Conservation (phyloP, 2,797 vertebrate species). For the Micrastur ruficollis region DNA sequence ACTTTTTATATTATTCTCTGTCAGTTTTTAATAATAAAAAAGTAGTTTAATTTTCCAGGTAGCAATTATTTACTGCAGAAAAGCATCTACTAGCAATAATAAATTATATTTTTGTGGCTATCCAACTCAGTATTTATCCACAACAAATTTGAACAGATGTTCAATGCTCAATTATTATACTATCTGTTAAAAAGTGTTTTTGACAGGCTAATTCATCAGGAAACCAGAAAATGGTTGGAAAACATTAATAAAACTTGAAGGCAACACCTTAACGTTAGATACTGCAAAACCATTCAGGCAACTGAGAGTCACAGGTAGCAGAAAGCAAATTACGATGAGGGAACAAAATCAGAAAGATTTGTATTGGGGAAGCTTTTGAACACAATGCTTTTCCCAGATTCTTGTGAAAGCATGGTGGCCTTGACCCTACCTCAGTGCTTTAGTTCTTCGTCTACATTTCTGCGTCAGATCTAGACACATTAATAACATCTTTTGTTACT, state of each 20-base stretch:
- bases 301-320: not conserved
- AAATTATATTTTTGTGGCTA: slow-evolving; percentile 3
- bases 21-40: not conserved
- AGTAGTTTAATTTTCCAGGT: slow-evolving; percentile 5
- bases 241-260: slow-evolving; percentile 56
- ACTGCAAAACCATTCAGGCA: not conserved
- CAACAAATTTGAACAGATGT: slow-evolving; percentile 15
- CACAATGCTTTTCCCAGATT: not conserved
- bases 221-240: slow-evolving; percentile 50
- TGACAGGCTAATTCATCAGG: slow-evolving; percentile 28
- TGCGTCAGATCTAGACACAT: not conserved
- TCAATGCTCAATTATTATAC: slow-evolving; percentile 35
- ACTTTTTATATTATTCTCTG: not conserved
- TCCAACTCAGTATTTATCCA: not conserved
- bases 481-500: slow-evolving; percentile 14
- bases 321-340: slow-evolving; percentile 1
- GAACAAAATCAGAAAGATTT: slow-evolving; percentile 24
- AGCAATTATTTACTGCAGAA: not conserved
- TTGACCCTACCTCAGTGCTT: slow-evolving; percentile 24
- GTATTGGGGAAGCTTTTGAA: not conserved
- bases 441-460: not conserved
- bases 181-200: slow-evolving; percentile 37
- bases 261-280: not conserved
- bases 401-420: not conserved
- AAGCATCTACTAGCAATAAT: not conserved